A percentile compares a stretch with the other conserved stretches of the same genome.
phyloP scores from a whole-genome alignment of 2,888 invertebrate genomes.

The Dryobotodes eremita region DNA sequence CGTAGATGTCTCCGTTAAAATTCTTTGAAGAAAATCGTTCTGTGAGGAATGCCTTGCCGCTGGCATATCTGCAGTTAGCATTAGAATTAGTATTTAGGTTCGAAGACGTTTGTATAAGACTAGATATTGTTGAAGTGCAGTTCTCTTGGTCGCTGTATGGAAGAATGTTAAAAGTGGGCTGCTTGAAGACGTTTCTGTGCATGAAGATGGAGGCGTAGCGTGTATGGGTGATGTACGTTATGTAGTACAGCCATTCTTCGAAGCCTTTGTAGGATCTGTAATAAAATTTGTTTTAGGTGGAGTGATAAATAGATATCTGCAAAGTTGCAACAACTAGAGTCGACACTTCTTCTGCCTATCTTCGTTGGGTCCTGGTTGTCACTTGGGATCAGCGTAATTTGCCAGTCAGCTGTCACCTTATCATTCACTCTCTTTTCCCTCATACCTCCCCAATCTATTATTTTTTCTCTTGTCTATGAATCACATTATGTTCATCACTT shows the following conservation, averaged over 20 bases:
- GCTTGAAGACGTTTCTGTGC: slow-evolving; percentile 93
- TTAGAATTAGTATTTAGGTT: slow-evolving; percentile 88
- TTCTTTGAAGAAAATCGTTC: slow-evolving; percentile 92
- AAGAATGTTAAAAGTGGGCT: slow-evolving; percentile 89
- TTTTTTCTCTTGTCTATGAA: background rate
- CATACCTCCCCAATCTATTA: background rate
- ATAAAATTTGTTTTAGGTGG: background rate
- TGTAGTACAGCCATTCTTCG: slow-evolving; percentile 95
- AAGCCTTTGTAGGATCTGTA: slow-evolving; percentile 94
- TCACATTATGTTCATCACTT: background rate
- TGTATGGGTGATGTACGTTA: slow-evolving; percentile 95
- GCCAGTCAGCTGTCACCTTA: background rate
- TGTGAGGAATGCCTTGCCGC: slow-evolving; percentile 93
- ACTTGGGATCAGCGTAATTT: background rate
- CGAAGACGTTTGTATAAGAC: slow-evolving; percentile 89
- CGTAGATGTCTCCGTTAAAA: slow-evolving; percentile 89
- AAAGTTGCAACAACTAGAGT: background rate
- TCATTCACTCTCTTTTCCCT: background rate
- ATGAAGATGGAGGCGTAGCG: slow-evolving; percentile 95
- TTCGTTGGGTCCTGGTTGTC: background rate
- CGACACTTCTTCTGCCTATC: background rate
- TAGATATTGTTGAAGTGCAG: slow-evolving; percentile 88
- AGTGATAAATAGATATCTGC: background rate
- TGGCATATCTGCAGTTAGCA: slow-evolving; percentile 92
- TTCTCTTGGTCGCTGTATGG: slow-evolving; percentile 89